These are phyloP conservation scores for Marcusenius ussheri DNA, from an alignment of 2,113 vertebrate species.

Conservation along the genomic window DNA sequence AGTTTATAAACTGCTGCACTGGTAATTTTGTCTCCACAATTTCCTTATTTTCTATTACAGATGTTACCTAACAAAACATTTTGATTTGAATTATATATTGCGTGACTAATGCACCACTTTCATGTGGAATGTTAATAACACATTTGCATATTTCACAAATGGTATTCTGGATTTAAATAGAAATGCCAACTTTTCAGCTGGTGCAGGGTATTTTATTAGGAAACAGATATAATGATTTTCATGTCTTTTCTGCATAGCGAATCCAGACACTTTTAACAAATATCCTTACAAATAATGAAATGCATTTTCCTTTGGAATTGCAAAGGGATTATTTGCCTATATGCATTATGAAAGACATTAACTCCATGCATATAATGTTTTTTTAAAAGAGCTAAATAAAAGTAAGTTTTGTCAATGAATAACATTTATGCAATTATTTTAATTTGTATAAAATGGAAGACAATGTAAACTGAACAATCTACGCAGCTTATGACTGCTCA, in stretches of 20 bases:
- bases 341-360: not conserved
- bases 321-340: not conserved
- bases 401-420: not conserved
- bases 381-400: not conserved
- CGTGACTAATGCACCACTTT: constrained; percentile 53
- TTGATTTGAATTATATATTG: constrained; percentile 53
- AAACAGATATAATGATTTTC: constrained; percentile 12
- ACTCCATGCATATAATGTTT: not conserved
- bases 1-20: not conserved
- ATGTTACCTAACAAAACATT: constrained; percentile 50
- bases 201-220: constrained; percentile 44
- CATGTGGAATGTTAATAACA: constrained; percentile 51
- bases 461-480: not conserved
- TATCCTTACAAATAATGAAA: constrained; percentile 46
- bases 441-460: not conserved
- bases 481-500: not conserved
- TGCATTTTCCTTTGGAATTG: constrained; percentile 45
- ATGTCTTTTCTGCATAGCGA: constrained; percentile 41
- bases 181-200: constrained; percentile 38
- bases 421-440: not conserved
- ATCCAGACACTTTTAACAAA: constrained; percentile 47
- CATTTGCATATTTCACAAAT: constrained; percentile 56
- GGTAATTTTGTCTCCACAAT: constrained; percentile 19
- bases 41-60: constrained; percentile 39
- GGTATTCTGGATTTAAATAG: constrained; percentile 50